Percentiles rank a stretch among this genome's conserved stretches.
Conservation (phyloP, 1,140 invertebrate genomes). For the Euura lappo region DNA sequence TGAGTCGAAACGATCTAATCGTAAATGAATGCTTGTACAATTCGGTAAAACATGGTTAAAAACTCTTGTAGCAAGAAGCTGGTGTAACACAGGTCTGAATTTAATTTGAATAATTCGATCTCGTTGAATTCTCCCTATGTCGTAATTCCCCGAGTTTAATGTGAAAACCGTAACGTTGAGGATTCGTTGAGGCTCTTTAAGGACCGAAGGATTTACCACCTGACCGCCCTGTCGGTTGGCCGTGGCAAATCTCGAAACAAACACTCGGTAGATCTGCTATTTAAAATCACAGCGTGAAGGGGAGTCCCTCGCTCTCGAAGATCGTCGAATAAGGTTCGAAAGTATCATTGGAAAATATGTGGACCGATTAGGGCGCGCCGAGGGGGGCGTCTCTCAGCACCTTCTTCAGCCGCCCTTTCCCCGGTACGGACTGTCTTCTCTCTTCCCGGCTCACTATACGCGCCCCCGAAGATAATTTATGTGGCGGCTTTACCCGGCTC, state of each 20-base stretch:
- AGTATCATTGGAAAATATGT: slow-evolving; percentile 49
- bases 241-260: slow-evolving; percentile 47
- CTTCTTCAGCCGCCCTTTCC: slow-evolving; percentile 6
- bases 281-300: slow-evolving; percentile 48
- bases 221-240: no score
- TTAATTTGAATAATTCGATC: no score
- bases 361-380: slow-evolving; percentile 40
- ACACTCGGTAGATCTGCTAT: slow-evolving; percentile 34
- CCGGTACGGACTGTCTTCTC: neutral
- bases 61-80: no score
- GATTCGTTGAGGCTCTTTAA: no score
- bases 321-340: neutral
- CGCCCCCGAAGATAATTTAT: slow-evolving; percentile 38
- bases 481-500: slow-evolving; percentile 36
- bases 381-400: neutral
- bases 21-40: no score
- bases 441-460: neutral
- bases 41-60: no score
- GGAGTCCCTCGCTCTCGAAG: neutral
- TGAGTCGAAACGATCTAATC: no score
- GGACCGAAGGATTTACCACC: no score
- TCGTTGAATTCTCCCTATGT: no score
- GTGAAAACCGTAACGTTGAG: no score
- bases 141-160: no score
- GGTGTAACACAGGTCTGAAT: no score